These are phyloP conservation scores for Tapirus terrestris DNA, from an alignment of 2,113 vertebrate genomes.

Conservation along the genomic window DNA sequence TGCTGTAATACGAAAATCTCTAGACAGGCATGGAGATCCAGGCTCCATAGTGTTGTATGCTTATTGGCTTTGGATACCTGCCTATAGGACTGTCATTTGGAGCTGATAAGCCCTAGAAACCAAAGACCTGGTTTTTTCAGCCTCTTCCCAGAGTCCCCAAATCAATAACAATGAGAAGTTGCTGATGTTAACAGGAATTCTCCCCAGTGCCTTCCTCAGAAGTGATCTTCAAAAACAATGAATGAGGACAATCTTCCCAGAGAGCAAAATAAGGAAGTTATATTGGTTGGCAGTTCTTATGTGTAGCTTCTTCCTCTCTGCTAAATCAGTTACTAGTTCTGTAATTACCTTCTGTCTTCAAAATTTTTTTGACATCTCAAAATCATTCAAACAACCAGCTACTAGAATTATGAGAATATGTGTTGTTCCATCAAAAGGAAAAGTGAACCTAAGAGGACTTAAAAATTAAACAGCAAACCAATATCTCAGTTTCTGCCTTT, in stretches of 20 bases:
- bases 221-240: not conserved
- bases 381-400: not conserved
- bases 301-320: not conserved
- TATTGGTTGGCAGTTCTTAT: not conserved
- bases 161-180: not conserved
- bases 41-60: not conserved
- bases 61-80: not conserved
- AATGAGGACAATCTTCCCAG: not conserved
- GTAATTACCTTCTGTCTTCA: not conserved
- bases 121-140: not conserved
- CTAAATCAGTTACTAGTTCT: not conserved
- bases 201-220: not conserved
- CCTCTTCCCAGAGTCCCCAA: not conserved
- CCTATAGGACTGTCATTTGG: not conserved
- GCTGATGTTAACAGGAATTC: not conserved
- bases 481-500: not conserved
- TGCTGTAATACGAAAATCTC: not conserved
- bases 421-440: not conserved
- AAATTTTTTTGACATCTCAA: not conserved
- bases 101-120: not conserved
- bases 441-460: not conserved
- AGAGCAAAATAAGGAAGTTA: not conserved
- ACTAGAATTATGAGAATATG: not conserved
- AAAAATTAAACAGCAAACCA: not conserved
- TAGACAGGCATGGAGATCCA: not conserved